These are phyloP conservation scores for Chionomys nivalis DNA, from an alignment of 2,113 vertebrate genomes.

Conservation along the genomic window DNA sequence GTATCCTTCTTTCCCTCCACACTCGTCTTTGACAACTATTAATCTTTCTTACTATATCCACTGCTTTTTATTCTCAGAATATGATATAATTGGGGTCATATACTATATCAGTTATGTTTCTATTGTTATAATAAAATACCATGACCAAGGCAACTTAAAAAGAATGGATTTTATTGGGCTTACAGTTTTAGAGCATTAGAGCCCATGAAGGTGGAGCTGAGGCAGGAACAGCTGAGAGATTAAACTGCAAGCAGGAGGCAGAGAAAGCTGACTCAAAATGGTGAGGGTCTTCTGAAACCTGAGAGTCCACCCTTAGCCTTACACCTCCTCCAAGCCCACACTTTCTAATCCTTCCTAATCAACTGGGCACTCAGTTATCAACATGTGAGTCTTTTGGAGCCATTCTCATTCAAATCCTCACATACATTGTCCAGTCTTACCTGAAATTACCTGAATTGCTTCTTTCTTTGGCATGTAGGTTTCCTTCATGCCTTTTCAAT, in stretches of 20 bases:
- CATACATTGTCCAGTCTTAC: background rate
- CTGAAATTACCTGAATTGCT: background rate
- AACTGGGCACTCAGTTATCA: background rate
- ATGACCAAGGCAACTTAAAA: background rate
- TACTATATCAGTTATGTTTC: background rate
- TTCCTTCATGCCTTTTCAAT: background rate
- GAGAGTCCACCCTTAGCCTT: background rate
- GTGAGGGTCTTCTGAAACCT: background rate
- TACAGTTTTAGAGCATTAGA: background rate
- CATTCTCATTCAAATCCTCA: background rate
- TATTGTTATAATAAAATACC: background rate
- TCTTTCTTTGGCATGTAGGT: background rate
- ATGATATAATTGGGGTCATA: background rate
- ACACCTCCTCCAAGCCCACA: background rate
- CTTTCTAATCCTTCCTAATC: background rate
- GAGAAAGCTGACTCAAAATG: background rate
- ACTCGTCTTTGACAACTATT: background rate
- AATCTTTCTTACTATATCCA: background rate
- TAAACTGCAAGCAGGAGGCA: background rate
- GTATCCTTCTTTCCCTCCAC: background rate
- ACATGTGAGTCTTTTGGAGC: background rate
- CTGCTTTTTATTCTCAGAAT: background rate
- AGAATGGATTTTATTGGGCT: background rate
- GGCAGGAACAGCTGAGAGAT: background rate
- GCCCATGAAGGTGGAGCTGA: background rate